Percentiles rank a stretch among this genome's conserved stretches.
Conservation (phyloP, 2,113 vertebrate species). For the Ochotona princeps region DNA sequence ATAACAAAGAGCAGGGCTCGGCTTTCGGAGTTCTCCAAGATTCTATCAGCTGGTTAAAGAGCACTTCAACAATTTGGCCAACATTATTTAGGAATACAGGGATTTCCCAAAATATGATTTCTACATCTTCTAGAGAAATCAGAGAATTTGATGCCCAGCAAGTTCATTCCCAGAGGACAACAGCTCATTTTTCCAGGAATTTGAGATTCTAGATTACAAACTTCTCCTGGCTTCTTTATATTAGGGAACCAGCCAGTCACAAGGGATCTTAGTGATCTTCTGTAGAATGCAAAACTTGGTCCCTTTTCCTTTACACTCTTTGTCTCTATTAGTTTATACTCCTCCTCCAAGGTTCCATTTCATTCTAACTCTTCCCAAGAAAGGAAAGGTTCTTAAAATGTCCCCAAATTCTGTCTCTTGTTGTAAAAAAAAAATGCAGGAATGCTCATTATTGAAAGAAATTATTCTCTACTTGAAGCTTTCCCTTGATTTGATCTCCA, state of each 20-base stretch:
- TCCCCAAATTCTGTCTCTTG: neutral
- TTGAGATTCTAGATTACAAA: neutral
- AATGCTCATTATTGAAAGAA: neutral
- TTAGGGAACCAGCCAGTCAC: neutral
- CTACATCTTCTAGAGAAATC: neutral
- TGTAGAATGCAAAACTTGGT: neutral
- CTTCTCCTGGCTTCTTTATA: neutral
- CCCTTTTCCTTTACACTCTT: neutral
- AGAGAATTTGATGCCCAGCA: neutral
- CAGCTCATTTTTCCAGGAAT: neutral
- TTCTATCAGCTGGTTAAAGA: neutral
- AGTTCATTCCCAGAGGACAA: neutral
- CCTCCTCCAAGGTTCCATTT: neutral
- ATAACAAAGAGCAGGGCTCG: accelerated
- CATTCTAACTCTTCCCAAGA: neutral
- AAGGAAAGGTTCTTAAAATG: neutral
- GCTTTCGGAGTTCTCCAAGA: accelerated
- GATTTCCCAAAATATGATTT: neutral
- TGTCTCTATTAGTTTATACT: neutral
- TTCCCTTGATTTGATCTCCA: neutral
- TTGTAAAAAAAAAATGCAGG: neutral
- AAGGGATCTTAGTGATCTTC: neutral
- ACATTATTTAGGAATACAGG: neutral
- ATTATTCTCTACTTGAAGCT: neutral
- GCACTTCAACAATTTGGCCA: neutral